Conservation (phyloP, 2,797 vertebrate genomes). For the Sebastes nivosus region DNA sequence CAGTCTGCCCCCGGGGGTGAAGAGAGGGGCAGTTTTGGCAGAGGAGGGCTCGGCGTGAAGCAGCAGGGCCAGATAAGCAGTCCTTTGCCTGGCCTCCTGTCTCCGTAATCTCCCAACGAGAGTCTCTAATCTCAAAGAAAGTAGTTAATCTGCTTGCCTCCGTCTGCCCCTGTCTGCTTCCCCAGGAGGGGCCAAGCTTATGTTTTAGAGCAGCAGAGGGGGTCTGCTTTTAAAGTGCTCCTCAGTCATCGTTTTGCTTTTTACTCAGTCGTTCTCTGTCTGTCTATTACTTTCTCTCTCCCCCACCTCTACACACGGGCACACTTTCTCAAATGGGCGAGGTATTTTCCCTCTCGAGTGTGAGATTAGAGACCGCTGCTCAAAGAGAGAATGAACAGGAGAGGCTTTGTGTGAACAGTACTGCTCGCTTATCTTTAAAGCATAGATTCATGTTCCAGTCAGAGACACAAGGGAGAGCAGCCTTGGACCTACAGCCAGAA, state of each 20-base stretch:
- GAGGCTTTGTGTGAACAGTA: slow-evolving; percentile 46
- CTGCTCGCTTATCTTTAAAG: slow-evolving; percentile 54
- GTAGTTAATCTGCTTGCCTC: slow-evolving; percentile 68
- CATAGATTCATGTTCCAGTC: slow-evolving; percentile 42
- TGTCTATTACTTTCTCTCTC: neutral
- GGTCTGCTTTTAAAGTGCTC: slow-evolving; percentile 39
- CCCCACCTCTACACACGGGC: slow-evolving; percentile 35
- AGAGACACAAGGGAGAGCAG: slow-evolving; percentile 29
- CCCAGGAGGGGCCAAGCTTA: slow-evolving; percentile 47
- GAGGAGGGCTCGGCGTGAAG: slow-evolving; percentile 49
- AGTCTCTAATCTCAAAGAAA: slow-evolving; percentile 74
- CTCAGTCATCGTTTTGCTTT: slow-evolving; percentile 14
- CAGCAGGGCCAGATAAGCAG: slow-evolving; percentile 70
- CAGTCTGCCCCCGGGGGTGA: slow-evolving; percentile 42
- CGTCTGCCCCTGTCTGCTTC: slow-evolving; percentile 51
- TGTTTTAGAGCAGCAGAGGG: slow-evolving; percentile 14
- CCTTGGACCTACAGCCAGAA: slow-evolving; percentile 22
- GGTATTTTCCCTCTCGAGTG: slow-evolving; percentile 37
- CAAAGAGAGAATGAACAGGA: slow-evolving; percentile 43
- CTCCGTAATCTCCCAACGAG: slow-evolving; percentile 66
- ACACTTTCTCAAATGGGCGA: slow-evolving; percentile 38
- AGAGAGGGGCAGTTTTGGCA: slow-evolving; percentile 50
- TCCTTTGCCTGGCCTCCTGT: slow-evolving; percentile 59
- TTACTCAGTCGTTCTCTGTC: neutral
- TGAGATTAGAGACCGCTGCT: slow-evolving; percentile 40